Evolutionary conservation across 2,113 vertebrate genomes (phyloP).

Genomic region (Alouatta palliata): DNA sequence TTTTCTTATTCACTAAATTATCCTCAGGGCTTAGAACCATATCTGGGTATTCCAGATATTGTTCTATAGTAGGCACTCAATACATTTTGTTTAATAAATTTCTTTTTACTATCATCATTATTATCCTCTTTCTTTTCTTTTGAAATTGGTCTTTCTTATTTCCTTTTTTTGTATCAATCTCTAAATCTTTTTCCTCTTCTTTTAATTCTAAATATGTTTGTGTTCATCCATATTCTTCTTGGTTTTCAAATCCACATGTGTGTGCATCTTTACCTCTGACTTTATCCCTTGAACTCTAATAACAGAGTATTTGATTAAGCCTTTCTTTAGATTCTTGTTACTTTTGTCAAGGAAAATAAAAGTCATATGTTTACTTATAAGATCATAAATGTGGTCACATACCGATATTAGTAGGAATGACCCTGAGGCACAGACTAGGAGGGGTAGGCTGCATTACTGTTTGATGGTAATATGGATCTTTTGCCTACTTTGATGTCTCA

Average conservation of each 20-base stretch:
- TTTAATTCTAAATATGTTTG: neutral
- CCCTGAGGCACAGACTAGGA: neutral
- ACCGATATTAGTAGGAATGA: neutral
- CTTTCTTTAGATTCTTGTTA: neutral
- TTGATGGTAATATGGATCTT: neutral
- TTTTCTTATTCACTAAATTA: neutral
- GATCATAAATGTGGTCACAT: neutral
- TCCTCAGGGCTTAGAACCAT: neutral
- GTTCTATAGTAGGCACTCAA: neutral
- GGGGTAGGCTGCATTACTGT: neutral
- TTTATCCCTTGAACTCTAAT: neutral
- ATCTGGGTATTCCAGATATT: no score
- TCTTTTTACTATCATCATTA: neutral
- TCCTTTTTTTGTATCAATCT: neutral
- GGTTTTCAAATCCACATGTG: neutral
- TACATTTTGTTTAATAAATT: neutral
- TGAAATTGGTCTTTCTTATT: neutral
- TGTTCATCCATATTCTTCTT: neutral
- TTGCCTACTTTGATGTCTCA: neutral
- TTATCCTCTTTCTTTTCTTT: neutral
- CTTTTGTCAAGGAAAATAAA: neutral
- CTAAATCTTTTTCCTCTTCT: neutral
- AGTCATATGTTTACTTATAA: neutral
- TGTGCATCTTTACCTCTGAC: neutral
- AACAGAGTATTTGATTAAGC: neutral